Evolutionary conservation across 2,888 invertebrate genomes (phyloP), one percentile per base, ranked within the genome.

Genomic region (Diploptera punctata): DNA sequence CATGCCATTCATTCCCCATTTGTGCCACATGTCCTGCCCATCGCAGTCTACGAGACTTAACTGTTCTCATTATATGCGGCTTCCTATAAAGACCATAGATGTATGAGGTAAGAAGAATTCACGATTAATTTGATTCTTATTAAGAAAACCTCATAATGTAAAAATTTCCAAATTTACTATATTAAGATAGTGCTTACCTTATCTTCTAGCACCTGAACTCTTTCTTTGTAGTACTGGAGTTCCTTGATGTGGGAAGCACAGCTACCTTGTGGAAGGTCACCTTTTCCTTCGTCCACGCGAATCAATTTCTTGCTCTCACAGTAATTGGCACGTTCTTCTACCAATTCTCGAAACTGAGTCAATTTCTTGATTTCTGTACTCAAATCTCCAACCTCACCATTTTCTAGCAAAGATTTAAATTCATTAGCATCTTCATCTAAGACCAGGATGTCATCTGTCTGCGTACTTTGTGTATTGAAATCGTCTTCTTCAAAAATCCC

Each of bases 401-500:
- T 16, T 26, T 54, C 29, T 19, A 19, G 19, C 19, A 19, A 10
- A 5, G 19, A 4, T 3, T 24, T 52, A 24, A 24, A 4, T 13
- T 24, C 52, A 9, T 4, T 24, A 10, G 70, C 19, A 13, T 52
- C 33, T 5, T 16, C 21, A 2, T 18, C 18, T 18, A 60, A 60
- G 5, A 19, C 16, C 19, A 54, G 19, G 1, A 26, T 21, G 33
- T 18, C 16, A 16, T 89, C 88, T 68, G 88, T 89, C 80, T 89
- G 88, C 74, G 88, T 88, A 75, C 83, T 79, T 75, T 82, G 84
- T 52, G 82, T 81, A 74, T 85, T 85, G 72, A 31, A 71, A 3
- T 75, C 75, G 13, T 80, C 86, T 60, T 85, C 89, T 78, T 90
- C 91, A 78, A 91, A 92, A 76, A 92, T 91, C 29, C 92, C 92